phyloP scores from a whole-genome alignment of 1,140 invertebrate species.

The Hyphantria cunea region DNA sequence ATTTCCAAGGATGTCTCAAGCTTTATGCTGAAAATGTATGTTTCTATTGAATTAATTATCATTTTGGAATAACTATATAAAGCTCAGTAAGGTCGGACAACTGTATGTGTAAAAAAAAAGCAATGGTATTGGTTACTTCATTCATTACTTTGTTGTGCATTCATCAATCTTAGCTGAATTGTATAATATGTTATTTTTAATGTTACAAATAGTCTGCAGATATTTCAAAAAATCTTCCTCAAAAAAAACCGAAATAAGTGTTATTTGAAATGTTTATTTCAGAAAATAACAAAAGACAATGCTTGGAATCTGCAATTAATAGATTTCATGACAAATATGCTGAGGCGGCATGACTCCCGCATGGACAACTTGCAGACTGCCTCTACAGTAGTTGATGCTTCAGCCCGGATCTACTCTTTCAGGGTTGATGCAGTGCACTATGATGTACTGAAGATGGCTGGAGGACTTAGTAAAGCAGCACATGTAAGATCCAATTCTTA shows the following conservation, averaged over 20 bases:
- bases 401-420: slow-evolving; percentile 91
- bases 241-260: too few species aligned
- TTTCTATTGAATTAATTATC: not conserved
- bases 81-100: too few species aligned
- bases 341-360: slow-evolving; percentile 85
- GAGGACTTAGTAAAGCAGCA: slow-evolving; percentile 82
- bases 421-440: slow-evolving; percentile 90
- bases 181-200: too few species aligned
- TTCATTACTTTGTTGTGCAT: too few species aligned
- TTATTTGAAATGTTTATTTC: slow-evolving; percentile 42
- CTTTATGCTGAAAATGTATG: slow-evolving; percentile 86
- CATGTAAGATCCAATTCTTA: slow-evolving; percentile 52
- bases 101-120: too few species aligned
- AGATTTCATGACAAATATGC: slow-evolving; percentile 89
- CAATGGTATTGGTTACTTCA: too few species aligned
- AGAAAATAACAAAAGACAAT: slow-evolving; percentile 93
- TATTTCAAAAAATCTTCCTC: too few species aligned
- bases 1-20: slow-evolving; percentile 86
- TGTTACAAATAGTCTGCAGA: too few species aligned
- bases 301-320: slow-evolving; percentile 92
- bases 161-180: too few species aligned
- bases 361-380: slow-evolving; percentile 89
- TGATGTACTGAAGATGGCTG: slow-evolving; percentile 90
- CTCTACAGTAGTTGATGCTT: slow-evolving; percentile 90
- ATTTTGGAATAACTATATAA: too few species aligned